These are phyloP conservation scores for Austrolebias charrua DNA, from an alignment of 2,797 vertebrate species.

Conservation along the genomic window DNA sequence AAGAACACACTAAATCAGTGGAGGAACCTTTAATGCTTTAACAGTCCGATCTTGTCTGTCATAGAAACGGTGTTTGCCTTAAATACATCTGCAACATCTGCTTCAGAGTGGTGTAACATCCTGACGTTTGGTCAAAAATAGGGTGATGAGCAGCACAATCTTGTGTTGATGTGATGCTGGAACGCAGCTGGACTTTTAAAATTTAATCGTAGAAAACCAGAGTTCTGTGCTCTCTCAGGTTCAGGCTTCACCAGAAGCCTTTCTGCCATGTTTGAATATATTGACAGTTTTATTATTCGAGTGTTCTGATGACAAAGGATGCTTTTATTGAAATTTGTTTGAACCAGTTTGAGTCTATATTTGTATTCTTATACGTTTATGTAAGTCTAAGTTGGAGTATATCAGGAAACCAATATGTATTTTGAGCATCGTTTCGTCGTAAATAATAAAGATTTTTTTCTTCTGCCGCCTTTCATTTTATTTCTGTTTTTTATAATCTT, in stretches of 20 bases:
- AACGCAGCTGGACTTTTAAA: conserved; percentile 20
- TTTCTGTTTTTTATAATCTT: too few species aligned
- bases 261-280: conserved; percentile 41
- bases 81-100: conserved; percentile 18
- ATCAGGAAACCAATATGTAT: neutral
- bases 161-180: conserved; percentile 12
- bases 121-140: conserved; percentile 24
- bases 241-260: too few species aligned
- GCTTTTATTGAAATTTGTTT: conserved; percentile 18
- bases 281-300: conserved; percentile 9
- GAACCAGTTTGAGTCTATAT: conserved; percentile 5
- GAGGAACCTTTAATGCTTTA: conserved; percentile 11
- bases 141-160: conserved; percentile 28
- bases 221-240: conserved; percentile 65
- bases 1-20: neutral
- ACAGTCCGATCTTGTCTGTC: conserved; percentile 4
- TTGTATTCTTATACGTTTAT: conserved; percentile 25
- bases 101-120: conserved; percentile 16
- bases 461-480: too few species aligned
- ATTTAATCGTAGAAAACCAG: conserved; percentile 33
- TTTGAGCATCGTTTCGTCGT: conserved; percentile 13
- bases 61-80: conserved; percentile 4
- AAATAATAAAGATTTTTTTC: too few species aligned
- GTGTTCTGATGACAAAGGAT: conserved; percentile 21
- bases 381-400: neutral